Evolutionary conservation across 92 coral and sea anemone species (phyloP).

Genomic region (Virgularia gustaviana): DNA sequence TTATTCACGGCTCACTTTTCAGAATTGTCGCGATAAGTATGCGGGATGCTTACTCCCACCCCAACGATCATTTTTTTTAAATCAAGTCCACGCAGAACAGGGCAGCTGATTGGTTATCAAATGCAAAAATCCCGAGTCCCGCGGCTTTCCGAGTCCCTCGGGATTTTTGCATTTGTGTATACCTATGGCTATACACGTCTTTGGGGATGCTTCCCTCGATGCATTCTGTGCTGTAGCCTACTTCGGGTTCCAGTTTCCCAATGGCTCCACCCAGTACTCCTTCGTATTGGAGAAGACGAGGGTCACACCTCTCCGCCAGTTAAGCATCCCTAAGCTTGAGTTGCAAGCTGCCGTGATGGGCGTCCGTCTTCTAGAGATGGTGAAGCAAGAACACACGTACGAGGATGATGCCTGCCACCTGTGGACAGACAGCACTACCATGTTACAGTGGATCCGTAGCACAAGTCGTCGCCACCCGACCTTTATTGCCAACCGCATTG

Average conservation of each 20-base stretch:
- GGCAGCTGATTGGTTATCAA: too few relatives aligned
- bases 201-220: background rate
- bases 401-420: background rate
- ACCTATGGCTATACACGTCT: too few relatives aligned
- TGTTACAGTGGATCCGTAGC: constrained; percentile 29
- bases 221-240: constrained; percentile 44
- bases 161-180: too few relatives aligned
- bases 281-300: constrained; percentile 35
- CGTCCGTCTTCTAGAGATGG: constrained; percentile 13
- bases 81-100: too few relatives aligned
- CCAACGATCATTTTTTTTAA: too few relatives aligned
- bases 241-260: constrained; percentile 28
- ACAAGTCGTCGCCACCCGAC: constrained; percentile 20
- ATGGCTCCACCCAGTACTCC: constrained; percentile 30
- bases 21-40: too few relatives aligned
- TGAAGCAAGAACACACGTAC: constrained; percentile 1
- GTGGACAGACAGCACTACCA: constrained; percentile 39
- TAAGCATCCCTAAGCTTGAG: constrained; percentile 39
- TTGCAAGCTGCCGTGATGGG: constrained; percentile 42
- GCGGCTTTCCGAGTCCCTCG: too few relatives aligned
- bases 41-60: too few relatives aligned
- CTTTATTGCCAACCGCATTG: constrained; percentile 36
- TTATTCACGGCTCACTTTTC: too few relatives aligned
- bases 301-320: constrained; percentile 37
- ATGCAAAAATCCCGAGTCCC: too few relatives aligned